Evolutionary conservation across 2,797 vertebrate genomes (phyloP), one percentile per base, ranked within the genome.

Genomic region (Sebastes hubbsi): DNA sequence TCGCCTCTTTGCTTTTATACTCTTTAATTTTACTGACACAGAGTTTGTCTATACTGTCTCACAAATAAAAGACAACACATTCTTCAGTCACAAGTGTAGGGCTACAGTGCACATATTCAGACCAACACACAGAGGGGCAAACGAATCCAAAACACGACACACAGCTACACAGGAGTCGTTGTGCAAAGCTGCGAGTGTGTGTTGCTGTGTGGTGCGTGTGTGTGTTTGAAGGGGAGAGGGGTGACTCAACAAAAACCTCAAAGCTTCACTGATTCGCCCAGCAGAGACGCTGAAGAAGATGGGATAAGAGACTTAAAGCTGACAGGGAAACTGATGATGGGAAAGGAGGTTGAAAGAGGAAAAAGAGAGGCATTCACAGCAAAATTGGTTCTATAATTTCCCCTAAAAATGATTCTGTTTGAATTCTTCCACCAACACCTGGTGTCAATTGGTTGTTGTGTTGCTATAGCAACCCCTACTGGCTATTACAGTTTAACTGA

Each of bases 231-330:
- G 49, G 65, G 55, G 56, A 60, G 34, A 5, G 5, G 56, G 13
- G 59, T 85, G 80, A 83, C 75, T 81, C 83, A 88, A 79, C 75
- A 75, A 69, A 72, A 87, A 68, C 56, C 81, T 62, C 72, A 61
- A 79, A 60, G 68, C 75, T 64, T 62, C 46, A 25, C 59, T 76
- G 72, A 58, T 66, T 80, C 70, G 62, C 36, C 25, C 36, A 20
- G 42, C 54, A 22, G 25, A 58, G 52, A 69, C 20, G 27, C 11
- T 52, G 52, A 72, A 49, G 70, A 36, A 54, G 52, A 65, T 2
- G 2, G 29, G 61, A 80, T 75, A 65, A 78, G 20, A 65, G 63
- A 63, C 71, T 69, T 85, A 70, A 59, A 66, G 54, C 63, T 73
- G 81, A 52, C 77, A 75, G 64, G 46, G 38, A 52, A 67, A 61